Evolutionary conservation across 2,113 vertebrate genomes (phyloP).

Genomic region (Steatornis caripensis): DNA sequence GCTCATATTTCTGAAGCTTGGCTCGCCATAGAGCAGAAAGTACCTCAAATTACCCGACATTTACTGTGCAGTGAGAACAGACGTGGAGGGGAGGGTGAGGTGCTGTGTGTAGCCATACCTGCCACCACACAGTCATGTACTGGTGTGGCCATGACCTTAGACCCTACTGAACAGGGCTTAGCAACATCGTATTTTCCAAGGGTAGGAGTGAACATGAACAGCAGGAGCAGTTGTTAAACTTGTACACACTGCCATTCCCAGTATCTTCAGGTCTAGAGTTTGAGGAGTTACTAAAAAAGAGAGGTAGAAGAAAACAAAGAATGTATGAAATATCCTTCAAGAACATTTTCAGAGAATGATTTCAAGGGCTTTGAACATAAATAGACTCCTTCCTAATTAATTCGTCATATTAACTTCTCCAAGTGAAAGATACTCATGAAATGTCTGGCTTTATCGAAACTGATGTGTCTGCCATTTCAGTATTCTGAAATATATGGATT

Average conservation of each 20-base stretch:
- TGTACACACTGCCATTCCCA: not conserved
- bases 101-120: not conserved
- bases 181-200: not conserved
- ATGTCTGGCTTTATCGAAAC: not conserved
- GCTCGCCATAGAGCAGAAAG: not conserved
- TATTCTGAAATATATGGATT: not conserved
- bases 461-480: not conserved
- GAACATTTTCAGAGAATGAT: not conserved
- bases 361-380: not conserved
- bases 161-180: not conserved
- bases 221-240: not conserved
- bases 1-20: not conserved
- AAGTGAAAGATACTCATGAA: not conserved
- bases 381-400: not conserved
- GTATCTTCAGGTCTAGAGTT: not conserved
- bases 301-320: not conserved
- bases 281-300: not conserved
- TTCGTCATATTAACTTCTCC: not conserved
- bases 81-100: not conserved
- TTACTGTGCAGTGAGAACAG: not conserved
- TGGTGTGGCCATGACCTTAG: no score
- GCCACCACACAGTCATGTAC: not conserved
- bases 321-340: not conserved
- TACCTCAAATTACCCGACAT: not conserved
- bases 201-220: not conserved